Evolutionary conservation across 2,113 vertebrate species (phyloP).

Genomic region (Alethe diademata): DNA sequence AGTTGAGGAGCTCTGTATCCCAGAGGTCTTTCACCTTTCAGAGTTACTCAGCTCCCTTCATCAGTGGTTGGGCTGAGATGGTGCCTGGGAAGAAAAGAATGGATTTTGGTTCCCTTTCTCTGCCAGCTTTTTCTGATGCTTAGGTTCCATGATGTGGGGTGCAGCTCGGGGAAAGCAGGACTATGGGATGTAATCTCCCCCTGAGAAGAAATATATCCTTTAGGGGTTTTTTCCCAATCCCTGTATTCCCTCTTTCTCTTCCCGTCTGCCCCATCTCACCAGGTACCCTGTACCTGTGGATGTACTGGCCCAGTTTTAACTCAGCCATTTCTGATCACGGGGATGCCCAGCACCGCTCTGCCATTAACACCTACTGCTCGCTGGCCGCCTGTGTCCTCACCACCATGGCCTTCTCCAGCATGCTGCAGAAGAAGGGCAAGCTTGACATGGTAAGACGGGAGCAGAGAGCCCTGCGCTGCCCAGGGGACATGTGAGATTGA

Average conservation of each 20-base stretch:
- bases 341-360: slow-evolving; percentile 88
- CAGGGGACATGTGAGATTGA: neutral
- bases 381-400: slow-evolving; percentile 87
- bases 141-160: too few relatives aligned
- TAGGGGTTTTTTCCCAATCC: neutral
- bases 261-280: neutral
- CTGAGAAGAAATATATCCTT: neutral
- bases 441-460: slow-evolving; percentile 88
- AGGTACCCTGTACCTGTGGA: slow-evolving; percentile 96
- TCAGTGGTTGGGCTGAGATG: neutral
- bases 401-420: slow-evolving; percentile 86
- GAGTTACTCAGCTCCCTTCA: neutral
- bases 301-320: slow-evolving; percentile 99
- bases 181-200: neutral
- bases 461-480: neutral
- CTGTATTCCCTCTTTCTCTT: neutral
- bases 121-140: neutral
- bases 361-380: slow-evolving; percentile 91
- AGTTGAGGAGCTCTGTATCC: neutral
- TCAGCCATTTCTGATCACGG: slow-evolving; percentile 86
- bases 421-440: slow-evolving; percentile 87
- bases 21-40: neutral
- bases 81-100: neutral
- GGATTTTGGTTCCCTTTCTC: neutral
- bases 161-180: neutral